These are phyloP conservation scores for Serranus cabrilla DNA, from an alignment of 2,797 vertebrate genomes.

Conservation along the genomic window DNA sequence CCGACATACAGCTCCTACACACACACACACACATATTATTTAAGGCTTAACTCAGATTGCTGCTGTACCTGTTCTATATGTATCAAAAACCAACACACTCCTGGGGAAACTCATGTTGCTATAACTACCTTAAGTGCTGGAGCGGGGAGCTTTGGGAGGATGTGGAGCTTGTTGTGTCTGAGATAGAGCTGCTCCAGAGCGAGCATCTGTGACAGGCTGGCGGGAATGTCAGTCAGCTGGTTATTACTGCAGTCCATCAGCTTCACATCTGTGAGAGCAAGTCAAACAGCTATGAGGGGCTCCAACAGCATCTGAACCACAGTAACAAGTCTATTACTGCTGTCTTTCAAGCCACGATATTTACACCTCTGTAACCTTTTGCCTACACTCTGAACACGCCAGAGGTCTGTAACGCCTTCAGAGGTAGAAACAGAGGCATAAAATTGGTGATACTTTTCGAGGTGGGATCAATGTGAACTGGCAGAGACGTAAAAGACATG, in stretches of 20 bases:
- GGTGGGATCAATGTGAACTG: too few relatives aligned
- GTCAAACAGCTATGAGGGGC: background rate
- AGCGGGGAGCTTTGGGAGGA: slow-evolving; percentile 64
- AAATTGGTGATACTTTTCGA: too few relatives aligned
- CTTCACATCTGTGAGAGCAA: slow-evolving; percentile 77
- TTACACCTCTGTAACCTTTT: too few relatives aligned
- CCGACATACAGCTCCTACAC: slow-evolving; percentile 76
- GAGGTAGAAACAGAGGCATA: too few relatives aligned
- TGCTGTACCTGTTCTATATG: background rate
- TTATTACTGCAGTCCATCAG: slow-evolving; percentile 91
- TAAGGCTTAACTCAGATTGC: too few relatives aligned
- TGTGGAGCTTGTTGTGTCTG: slow-evolving; percentile 87
- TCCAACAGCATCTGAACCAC: too few relatives aligned
- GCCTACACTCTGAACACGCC: too few relatives aligned
- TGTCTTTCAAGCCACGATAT: too few relatives aligned
- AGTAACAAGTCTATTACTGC: too few relatives aligned
- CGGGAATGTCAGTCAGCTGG: slow-evolving; percentile 86
- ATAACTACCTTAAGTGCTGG: slow-evolving; percentile 69
- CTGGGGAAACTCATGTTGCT: background rate
- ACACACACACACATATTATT: slow-evolving; percentile 4
- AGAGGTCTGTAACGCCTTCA: too few relatives aligned
- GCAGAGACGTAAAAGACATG: too few relatives aligned
- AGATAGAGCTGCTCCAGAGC: slow-evolving; percentile 91
- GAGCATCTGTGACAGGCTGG: slow-evolving; percentile 85
- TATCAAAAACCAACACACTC: background rate